Evolutionary conservation across 2,797 vertebrate species (phyloP).

Genomic region (Vultur gryphus): DNA sequence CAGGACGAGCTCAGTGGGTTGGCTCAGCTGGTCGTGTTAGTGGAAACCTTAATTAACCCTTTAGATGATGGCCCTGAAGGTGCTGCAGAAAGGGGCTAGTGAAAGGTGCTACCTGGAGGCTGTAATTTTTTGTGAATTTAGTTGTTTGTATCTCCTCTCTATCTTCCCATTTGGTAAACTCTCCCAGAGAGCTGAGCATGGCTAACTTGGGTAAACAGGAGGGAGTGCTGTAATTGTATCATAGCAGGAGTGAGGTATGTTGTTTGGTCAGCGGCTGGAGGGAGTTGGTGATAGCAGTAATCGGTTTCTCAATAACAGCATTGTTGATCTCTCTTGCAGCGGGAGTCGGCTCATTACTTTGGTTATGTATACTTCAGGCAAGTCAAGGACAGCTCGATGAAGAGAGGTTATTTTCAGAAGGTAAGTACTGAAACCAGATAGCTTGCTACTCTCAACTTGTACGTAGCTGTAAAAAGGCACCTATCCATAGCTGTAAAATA

Average conservation of each 20-base stretch:
- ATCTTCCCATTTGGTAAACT: background rate
- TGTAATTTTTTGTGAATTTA: background rate
- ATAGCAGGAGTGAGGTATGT: rapidly evolving
- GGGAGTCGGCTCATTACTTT: constrained; percentile 86
- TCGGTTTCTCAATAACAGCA: background rate
- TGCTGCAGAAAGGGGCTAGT: background rate
- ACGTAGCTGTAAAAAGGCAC: background rate
- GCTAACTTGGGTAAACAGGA: background rate
- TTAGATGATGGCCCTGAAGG: background rate
- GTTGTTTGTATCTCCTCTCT: background rate
- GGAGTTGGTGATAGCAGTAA: rapidly evolving
- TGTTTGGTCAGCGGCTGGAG: background rate
- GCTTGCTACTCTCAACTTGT: background rate
- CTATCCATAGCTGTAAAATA: background rate
- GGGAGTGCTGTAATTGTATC: background rate
- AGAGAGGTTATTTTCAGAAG: constrained; percentile 97
- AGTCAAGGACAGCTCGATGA: constrained; percentile 89
- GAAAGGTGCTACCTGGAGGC: background rate
- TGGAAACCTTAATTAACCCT: background rate
- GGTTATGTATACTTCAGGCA: constrained; percentile 95
- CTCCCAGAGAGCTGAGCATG: rapidly evolving
- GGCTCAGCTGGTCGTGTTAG: background rate
- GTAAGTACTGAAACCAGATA: constrained; percentile 67
- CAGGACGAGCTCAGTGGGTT: background rate
- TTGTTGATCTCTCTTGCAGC: constrained; percentile 64